These are phyloP conservation scores for Pherbina coryleti DNA, from an alignment of 2,888 invertebrate genomes.

Conservation along the genomic window DNA sequence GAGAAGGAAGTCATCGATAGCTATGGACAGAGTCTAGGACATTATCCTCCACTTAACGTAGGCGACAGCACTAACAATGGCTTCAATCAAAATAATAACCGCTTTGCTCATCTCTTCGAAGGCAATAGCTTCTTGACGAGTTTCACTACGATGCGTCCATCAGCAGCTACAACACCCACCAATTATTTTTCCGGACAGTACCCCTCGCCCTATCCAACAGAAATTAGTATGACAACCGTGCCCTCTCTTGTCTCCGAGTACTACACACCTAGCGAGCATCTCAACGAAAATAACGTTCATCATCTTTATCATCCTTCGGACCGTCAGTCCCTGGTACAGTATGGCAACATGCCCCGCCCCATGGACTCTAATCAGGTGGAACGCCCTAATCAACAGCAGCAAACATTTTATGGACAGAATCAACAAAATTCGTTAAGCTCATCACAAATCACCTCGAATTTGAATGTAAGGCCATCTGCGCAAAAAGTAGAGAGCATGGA, in stretches of 20 bases:
- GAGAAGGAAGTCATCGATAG: constrained; percentile 63
- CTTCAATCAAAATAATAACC: constrained; percentile 21
- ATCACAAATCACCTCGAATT: constrained; percentile 54
- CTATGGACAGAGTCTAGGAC: constrained; percentile 62
- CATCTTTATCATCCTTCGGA: constrained; percentile 58
- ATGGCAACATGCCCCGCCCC: constrained; percentile 49
- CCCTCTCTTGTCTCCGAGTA: constrained; percentile 56
- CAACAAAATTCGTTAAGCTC: constrained; percentile 51
- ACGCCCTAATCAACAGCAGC: constrained; percentile 16
- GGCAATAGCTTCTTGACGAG: constrained; percentile 52
- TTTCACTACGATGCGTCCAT: constrained; percentile 56
- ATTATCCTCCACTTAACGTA: constrained; percentile 54
- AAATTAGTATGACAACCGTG: constrained; percentile 49
- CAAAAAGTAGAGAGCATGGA: constrained; percentile 64
- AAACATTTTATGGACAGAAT: constrained; percentile 19
- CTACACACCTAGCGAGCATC: constrained; percentile 66
- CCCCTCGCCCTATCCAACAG: constrained; percentile 53
- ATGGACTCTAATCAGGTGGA: constrained; percentile 40
- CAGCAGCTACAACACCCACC: constrained; percentile 49
- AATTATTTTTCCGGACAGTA: constrained; percentile 52
- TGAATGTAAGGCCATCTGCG: constrained; percentile 63
- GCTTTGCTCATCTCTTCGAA: constrained; percentile 34
- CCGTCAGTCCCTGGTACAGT: constrained; percentile 57
- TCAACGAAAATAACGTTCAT: constrained; percentile 64
- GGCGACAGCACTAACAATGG: constrained; percentile 41